Evolutionary conservation across 2,888 invertebrate genomes (phyloP).

Genomic region (Cheilosia impressa): DNA sequence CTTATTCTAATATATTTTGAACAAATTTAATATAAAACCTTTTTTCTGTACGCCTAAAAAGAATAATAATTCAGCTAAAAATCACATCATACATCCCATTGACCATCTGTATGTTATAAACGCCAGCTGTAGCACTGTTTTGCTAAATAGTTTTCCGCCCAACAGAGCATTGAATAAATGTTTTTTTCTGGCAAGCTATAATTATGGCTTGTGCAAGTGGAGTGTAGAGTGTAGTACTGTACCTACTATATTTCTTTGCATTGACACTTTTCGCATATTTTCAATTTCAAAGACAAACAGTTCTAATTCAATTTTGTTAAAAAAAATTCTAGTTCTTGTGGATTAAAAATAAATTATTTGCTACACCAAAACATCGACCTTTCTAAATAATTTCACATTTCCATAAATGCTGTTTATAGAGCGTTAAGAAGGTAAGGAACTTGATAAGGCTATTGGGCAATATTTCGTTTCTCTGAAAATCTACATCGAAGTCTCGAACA

Average conservation of each 20-base stretch:
- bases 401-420: conserved; percentile 33
- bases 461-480: background rate
- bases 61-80: too few relatives aligned
- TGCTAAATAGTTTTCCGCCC: too few relatives aligned
- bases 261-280: conserved; percentile 14
- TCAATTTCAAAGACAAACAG: conserved; percentile 38
- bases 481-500: conserved; percentile 28
- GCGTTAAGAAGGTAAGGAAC: conserved; percentile 47
- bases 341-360: conserved; percentile 58
- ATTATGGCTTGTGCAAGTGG: too few relatives aligned
- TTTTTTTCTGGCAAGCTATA: too few relatives aligned
- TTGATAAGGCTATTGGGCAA: background rate
- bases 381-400: background rate
- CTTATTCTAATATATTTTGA: too few relatives aligned
- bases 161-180: too few relatives aligned
- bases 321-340: conserved; percentile 35
- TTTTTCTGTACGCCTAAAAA: too few relatives aligned
- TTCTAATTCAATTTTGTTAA: conserved; percentile 36
- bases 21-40: too few relatives aligned
- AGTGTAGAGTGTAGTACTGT: background rate
- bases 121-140: too few relatives aligned
- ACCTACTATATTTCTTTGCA: conserved; percentile 2
- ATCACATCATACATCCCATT: too few relatives aligned
- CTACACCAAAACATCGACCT: conserved; percentile 31
- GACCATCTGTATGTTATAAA: too few relatives aligned